A percentile compares a stretch with the other conserved stretches of the same genome.
Conservation (phyloP, 2,797 vertebrate species). For the Tapirus indicus region DNA sequence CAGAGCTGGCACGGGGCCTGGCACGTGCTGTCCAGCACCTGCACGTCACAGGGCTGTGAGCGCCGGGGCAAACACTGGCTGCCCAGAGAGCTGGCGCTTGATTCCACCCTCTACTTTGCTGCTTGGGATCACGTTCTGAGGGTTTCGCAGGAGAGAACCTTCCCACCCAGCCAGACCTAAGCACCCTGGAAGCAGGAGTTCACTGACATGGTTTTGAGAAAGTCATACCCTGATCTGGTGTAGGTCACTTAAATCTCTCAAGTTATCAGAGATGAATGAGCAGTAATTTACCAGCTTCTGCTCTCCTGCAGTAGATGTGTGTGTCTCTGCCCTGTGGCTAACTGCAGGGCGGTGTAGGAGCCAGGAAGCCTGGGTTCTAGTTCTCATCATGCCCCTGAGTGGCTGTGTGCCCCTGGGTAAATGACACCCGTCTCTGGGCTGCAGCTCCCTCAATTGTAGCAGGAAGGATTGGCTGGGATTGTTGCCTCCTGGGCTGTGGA, state of each 20-base stretch:
- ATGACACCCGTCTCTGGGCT: neutral
- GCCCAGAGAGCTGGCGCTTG: neutral
- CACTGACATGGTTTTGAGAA: neutral
- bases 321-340: neutral
- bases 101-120: neutral
- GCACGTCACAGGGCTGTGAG: too few relatives aligned
- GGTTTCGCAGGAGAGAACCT: neutral
- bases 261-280: neutral
- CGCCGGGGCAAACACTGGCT: neutral
- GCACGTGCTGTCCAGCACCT: neutral
- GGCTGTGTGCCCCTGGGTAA: neutral
- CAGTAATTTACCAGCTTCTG: neutral
- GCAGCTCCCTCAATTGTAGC: neutral
- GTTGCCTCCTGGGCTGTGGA: neutral
- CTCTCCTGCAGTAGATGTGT: neutral
- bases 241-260: neutral
- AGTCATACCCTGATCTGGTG: neutral
- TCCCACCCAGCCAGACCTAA: neutral
- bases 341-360: neutral
- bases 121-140: neutral
- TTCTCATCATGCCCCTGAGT: too few relatives aligned
- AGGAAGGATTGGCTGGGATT: neutral
- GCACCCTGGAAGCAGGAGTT: neutral
- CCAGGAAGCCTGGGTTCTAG: neutral
- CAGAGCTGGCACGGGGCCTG: neutral